These are phyloP conservation scores for Hydrozoanthus tunicans DNA, from an alignment of 64 coral and sea anemone species.

Conservation along the genomic window DNA sequence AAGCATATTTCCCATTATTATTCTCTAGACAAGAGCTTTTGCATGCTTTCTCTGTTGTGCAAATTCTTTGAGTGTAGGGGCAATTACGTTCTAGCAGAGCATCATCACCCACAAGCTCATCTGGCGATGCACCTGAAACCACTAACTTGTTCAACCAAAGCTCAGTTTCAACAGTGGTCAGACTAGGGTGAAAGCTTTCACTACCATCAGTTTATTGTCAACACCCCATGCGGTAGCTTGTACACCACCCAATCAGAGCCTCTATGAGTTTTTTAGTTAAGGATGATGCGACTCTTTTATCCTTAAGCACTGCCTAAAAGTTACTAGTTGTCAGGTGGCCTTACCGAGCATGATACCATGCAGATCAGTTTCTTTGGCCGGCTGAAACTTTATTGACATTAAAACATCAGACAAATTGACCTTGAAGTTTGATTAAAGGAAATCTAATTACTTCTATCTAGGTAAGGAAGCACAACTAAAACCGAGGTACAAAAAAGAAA, in stretches of 20 bases:
- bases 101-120: slow-evolving; percentile 1
- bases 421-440: neutral
- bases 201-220: neutral
- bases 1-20: slow-evolving; percentile 25
- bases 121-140: slow-evolving; percentile 7
- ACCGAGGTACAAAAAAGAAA: too few relatives aligned
- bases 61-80: slow-evolving; percentile 20
- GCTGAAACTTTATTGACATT: slow-evolving; percentile 3
- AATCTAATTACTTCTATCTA: neutral
- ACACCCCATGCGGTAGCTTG: neutral
- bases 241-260: slow-evolving; percentile 10
- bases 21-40: slow-evolving; percentile 15
- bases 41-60: slow-evolving; percentile 14
- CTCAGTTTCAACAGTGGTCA: neutral
- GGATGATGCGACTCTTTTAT: neutral
- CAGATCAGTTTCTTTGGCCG: neutral
- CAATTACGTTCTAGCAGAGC: slow-evolving; percentile 17
- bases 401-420: neutral
- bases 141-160: neutral
- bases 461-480: too few relatives aligned
- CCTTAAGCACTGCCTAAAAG: slow-evolving; percentile 14
- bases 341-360: slow-evolving; percentile 2
- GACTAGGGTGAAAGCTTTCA: slow-evolving; percentile 3
- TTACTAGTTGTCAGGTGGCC: slow-evolving; percentile 6
- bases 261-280: slow-evolving; percentile 6